Evolutionary conservation across 2,888 invertebrate genomes (phyloP).

Genomic region (Acanthococcus lagerstroemiae): DNA sequence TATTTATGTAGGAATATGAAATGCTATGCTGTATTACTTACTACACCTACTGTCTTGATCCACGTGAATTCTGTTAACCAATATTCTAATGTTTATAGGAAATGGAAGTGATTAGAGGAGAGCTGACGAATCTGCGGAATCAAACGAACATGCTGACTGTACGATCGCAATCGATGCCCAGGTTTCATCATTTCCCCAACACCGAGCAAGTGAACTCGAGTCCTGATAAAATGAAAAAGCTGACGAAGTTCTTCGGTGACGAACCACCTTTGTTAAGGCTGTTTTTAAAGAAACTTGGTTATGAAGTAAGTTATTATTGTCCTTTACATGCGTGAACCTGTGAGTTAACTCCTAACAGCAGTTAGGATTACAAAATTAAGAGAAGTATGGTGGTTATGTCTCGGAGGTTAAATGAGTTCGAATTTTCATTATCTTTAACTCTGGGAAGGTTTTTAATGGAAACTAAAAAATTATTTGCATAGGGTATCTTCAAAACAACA

Average conservation of each 20-base stretch:
- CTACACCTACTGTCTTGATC: not conserved
- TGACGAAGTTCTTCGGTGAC: slow-evolving; percentile 88
- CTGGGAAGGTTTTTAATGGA: too few species aligned
- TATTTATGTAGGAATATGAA: too few species aligned
- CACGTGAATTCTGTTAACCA: too few species aligned
- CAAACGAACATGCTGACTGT: slow-evolving; percentile 52
- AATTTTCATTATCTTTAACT: too few species aligned
- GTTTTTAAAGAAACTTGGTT: slow-evolving; percentile 81
- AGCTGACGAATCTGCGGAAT: slow-evolving; percentile 64
- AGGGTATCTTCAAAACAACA: too few species aligned
- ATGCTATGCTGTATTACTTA: too few species aligned
- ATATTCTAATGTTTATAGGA: slow-evolving; percentile 51
- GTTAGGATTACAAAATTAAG: too few species aligned
- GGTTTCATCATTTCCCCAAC: slow-evolving; percentile 39
- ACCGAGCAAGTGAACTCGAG: slow-evolving; percentile 58
- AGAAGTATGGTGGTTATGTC: too few species aligned
- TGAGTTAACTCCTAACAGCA: too few species aligned
- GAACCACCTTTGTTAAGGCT: slow-evolving; percentile 82
- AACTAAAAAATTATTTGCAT: too few species aligned
- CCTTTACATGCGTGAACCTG: too few species aligned
- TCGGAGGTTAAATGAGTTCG: too few species aligned
- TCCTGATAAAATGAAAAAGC: slow-evolving; percentile 73
- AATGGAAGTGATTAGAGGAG: slow-evolving; percentile 74
- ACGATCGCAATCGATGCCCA: slow-evolving; percentile 50
- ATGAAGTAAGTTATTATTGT: slow-evolving; percentile 64